Conservation (phyloP, 2,888 invertebrate species). For the Spodoptera picta region DNA sequence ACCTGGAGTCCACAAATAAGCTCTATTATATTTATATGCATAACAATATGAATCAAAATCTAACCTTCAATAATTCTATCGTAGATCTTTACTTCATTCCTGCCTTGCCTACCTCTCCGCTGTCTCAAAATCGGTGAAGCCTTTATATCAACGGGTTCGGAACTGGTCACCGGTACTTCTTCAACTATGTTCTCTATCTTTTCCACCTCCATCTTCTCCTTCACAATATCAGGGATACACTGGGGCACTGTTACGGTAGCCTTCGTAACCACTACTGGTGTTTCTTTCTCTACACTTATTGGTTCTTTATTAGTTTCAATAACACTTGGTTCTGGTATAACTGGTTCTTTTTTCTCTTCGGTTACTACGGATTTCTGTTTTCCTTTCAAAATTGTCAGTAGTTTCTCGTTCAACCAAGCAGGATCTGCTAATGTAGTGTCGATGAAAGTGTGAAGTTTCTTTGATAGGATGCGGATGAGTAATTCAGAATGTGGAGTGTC, state of each 20-base stretch:
- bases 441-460: slow-evolving; percentile 86
- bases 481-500: slow-evolving; percentile 91
- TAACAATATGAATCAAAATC: neutral
- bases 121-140: slow-evolving; percentile 77
- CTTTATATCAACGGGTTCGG: slow-evolving; percentile 83
- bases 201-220: slow-evolving; percentile 43
- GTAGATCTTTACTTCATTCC: slow-evolving; percentile 86
- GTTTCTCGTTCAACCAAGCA: slow-evolving; percentile 82
- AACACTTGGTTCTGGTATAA: slow-evolving; percentile 7
- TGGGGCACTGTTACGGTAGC: slow-evolving; percentile 62
- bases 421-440: slow-evolving; percentile 85
- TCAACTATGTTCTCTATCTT: slow-evolving; percentile 61
- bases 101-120: slow-evolving; percentile 78
- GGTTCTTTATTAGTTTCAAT: slow-evolving; percentile 27
- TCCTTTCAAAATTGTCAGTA: slow-evolving; percentile 70
- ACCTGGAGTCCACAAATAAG: no score
- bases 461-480: slow-evolving; percentile 89
- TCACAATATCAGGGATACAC: slow-evolving; percentile 45
- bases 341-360: slow-evolving; percentile 25
- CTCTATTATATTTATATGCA: neutral
- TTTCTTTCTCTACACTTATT: slow-evolving; percentile 61
- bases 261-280: slow-evolving; percentile 59
- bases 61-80: slow-evolving; percentile 85
- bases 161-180: slow-evolving; percentile 59
- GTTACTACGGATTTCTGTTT: slow-evolving; percentile 41